Base-by-base conservation (phyloP, 2,888 invertebrate species). In the Drosophila mulleri region DNA sequence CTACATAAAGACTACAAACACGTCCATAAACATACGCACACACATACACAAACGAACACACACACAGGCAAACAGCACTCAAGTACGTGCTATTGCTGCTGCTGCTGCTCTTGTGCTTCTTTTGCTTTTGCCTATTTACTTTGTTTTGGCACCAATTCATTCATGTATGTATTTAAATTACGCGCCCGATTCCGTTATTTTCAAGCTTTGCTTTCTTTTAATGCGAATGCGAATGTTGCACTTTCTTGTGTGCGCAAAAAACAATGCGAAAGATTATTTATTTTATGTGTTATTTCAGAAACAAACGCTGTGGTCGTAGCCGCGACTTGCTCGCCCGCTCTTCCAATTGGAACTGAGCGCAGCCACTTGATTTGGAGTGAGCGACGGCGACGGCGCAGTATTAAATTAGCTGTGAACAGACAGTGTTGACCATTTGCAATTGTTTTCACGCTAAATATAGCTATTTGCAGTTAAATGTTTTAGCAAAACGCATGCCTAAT, bases 261-360 rank as follows among this genome's bases (percentile, higher is more conserved):
- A 71, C 64, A 67, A 77, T 72, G 67, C 78, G 65, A 78, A 67
- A 48, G 69, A 74, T 62, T 66, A 56, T 73, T 78, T 64, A 50
- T 50, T 29, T 32, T 29, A 29, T 48, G 29, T 75, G 41, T 71
- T 77, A 65, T 67, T 78, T 75, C 72, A 71, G 66, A 41, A 54
- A 41, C 41, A 57, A 78, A 64, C 75, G 67, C 60, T 68, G 78
- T 41, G 64, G 61, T 70, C 50, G 80, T 69, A 67, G 48, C 58
- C 72, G 82, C 75, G 75, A 71, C 78, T 85, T 80, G 67, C 72
- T 82, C 83, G 78, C 83, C 78, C 82, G 85, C 78, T 82, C 80
- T 82, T 78, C 82, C 84, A 80, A 82, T 77, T 84, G 77, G 77
- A 82, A 81, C 79, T 82, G 80, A 83, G 84, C 67, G 37, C 45